Evolutionary conservation across 2,797 vertebrate genomes (phyloP).

Genomic region (Lates japonicus): DNA sequence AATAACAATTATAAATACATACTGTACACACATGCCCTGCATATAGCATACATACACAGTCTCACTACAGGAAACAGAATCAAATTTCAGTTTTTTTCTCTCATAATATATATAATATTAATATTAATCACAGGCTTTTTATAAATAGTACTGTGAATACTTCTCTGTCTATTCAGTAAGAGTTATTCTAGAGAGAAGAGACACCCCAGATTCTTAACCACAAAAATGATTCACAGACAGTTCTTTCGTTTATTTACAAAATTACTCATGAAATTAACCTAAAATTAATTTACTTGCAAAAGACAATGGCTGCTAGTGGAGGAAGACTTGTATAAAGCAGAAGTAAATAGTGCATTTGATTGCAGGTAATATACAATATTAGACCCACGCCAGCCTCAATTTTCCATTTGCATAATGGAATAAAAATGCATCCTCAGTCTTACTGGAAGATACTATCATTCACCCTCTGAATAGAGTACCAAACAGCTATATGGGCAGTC

Average conservation of each 20-base stretch:
- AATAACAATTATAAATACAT: constrained; percentile 1
- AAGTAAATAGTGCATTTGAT: constrained; percentile 48
- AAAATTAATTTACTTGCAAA: constrained; percentile 41
- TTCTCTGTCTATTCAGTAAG: constrained; percentile 4
- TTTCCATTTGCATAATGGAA: constrained; percentile 55
- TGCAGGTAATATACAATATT: constrained; percentile 53
- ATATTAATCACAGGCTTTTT: not conserved
- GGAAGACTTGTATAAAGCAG: constrained; percentile 27
- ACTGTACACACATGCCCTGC: not conserved
- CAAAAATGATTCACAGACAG: constrained; percentile 3
- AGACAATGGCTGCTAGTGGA: constrained; percentile 30
- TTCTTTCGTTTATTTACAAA: constrained; percentile 45
- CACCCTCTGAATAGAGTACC: constrained; percentile 42
- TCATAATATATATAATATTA: not conserved
- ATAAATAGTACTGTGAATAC: constrained; percentile 3
- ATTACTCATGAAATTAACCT: constrained; percentile 33
- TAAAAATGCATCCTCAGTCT: constrained; percentile 64
- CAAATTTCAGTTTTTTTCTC: not conserved
- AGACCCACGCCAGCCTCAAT: constrained; percentile 34
- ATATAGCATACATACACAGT: not conserved
- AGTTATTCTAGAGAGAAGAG: not conserved
- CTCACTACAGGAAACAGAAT: not conserved
- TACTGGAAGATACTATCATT: constrained; percentile 65
- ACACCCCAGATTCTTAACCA: constrained; percentile 5
- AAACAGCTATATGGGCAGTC: constrained; percentile 45